phyloP scores from a whole-genome alignment of 2,113 vertebrate genomes.

The Orycteropus afer region DNA sequence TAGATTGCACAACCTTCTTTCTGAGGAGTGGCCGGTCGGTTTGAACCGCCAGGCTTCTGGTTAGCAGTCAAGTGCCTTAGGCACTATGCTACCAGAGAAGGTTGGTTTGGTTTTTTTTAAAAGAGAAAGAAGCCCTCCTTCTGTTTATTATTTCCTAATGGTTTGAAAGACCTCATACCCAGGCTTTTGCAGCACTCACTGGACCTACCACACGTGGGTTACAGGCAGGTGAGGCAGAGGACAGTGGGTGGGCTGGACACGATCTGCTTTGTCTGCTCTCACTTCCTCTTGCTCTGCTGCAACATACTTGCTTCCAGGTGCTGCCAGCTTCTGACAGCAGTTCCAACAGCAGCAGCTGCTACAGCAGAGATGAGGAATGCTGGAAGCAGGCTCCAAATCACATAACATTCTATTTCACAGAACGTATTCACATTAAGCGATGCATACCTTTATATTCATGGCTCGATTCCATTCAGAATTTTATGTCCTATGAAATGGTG shows the following conservation, averaged over 20 bases:
- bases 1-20: too few species aligned
- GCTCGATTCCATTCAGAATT: conserved; percentile 20
- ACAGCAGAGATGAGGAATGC: neutral
- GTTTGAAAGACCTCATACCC: neutral
- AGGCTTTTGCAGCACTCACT: neutral
- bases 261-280: too few species aligned
- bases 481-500: neutral
- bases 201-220: neutral
- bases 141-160: too few species aligned
- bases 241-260: too few species aligned
- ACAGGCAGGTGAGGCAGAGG: neutral
- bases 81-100: too few species aligned
- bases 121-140: too few species aligned
- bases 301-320: too few species aligned
- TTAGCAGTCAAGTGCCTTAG: too few species aligned
- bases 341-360: neutral
- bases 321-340: too few species aligned
- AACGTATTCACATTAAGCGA: neutral
- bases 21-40: too few species aligned
- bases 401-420: neutral
- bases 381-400: neutral
- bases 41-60: too few species aligned
- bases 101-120: neutral
- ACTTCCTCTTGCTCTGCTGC: too few species aligned
- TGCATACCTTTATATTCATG: neutral